Conservation (phyloP, 2,113 vertebrate species). For the Hemibagrus wyckioides region DNA sequence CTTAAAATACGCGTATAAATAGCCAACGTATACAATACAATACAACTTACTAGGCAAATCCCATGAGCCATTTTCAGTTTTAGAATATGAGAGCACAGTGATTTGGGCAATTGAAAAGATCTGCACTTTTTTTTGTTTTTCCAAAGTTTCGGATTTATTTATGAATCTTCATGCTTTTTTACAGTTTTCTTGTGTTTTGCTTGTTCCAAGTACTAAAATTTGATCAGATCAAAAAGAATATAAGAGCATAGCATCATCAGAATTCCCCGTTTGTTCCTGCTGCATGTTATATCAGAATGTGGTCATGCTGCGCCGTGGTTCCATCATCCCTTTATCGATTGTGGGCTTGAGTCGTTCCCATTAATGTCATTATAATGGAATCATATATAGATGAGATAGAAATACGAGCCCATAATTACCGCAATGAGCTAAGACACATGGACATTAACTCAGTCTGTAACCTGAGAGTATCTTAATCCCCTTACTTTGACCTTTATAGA, state of each 20-base stretch:
- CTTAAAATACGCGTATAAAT: background rate
- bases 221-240: background rate
- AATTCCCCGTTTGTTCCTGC: constrained; percentile 16
- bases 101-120: too few relatives aligned
- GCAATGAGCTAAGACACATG: constrained; percentile 52
- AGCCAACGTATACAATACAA: too few relatives aligned
- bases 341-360: constrained; percentile 64
- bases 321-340: constrained; percentile 65
- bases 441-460: constrained; percentile 59
- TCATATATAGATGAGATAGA: constrained; percentile 65
- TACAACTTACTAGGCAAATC: too few relatives aligned
- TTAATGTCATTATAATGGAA: constrained; percentile 67
- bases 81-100: too few relatives aligned
- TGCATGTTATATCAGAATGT: constrained; percentile 27
- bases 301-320: constrained; percentile 53
- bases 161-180: too few relatives aligned
- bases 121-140: too few relatives aligned
- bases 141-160: too few relatives aligned
- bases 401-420: constrained; percentile 70
- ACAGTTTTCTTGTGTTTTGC: too few relatives aligned
- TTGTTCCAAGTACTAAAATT: too few relatives aligned
- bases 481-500: constrained; percentile 63
- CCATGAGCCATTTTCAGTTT: too few relatives aligned
- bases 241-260: background rate
- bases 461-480: constrained; percentile 48